These are phyloP conservation scores for Eudyptes chrysolophus DNA, from an alignment of 2,113 vertebrate genomes.

Conservation along the genomic window DNA sequence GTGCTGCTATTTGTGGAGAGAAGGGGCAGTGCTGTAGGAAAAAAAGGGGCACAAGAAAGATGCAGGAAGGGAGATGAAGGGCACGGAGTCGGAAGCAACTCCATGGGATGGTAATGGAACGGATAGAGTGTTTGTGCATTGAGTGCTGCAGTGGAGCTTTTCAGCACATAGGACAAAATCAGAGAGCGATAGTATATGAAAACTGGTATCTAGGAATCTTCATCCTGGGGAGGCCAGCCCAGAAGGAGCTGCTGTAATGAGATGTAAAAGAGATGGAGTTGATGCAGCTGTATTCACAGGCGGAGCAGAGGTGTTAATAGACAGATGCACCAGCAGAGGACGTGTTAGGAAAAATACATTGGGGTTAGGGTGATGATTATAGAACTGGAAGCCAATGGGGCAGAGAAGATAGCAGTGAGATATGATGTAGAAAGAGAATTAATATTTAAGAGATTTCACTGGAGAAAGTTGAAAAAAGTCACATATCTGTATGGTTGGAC, in stretches of 20 bases:
- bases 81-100: slow-evolving; percentile 48
- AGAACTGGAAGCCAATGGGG: background rate
- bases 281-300: background rate
- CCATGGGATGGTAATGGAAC: slow-evolving; percentile 23
- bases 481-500: background rate
- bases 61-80: slow-evolving; percentile 51
- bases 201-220: slow-evolving; percentile 1
- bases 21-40: slow-evolving; percentile 49
- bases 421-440: background rate
- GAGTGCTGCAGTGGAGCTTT: slow-evolving; percentile 20
- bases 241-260: slow-evolving; percentile 6
- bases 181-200: background rate
- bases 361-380: background rate
- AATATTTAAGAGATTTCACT: background rate
- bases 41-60: slow-evolving; percentile 32
- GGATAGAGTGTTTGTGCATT: background rate
- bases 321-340: slow-evolving; percentile 16
- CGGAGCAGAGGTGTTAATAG: slow-evolving; percentile 25
- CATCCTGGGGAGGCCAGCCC: background rate
- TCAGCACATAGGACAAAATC: background rate
- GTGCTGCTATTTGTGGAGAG: slow-evolving; percentile 66
- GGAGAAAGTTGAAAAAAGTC: background rate
- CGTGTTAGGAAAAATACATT: slow-evolving; percentile 17
- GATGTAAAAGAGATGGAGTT: background rate
- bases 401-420: background rate